phyloP scores from a whole-genome alignment of 2,888 invertebrate species.

The Nephrotoma flavescens region DNA sequence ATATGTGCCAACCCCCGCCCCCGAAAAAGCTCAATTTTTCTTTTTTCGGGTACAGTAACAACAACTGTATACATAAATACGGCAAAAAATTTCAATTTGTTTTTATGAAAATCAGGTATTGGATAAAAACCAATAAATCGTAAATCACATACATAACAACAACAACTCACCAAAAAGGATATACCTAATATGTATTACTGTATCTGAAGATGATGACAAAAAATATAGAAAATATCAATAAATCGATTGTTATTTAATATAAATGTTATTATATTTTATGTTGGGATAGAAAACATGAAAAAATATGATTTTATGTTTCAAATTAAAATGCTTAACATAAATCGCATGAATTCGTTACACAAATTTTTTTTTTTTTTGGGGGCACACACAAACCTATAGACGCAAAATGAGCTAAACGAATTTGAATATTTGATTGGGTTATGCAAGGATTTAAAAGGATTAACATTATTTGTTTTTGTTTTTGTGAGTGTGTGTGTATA shows the following conservation, averaged over 20 bases:
- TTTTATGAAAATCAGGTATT: neutral
- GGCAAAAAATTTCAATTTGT: neutral
- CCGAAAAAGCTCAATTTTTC: neutral
- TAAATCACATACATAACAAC: neutral
- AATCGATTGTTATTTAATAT: neutral
- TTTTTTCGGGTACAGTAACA: neutral
- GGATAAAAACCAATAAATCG: neutral
- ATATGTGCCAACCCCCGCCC: neutral
- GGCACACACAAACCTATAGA: neutral
- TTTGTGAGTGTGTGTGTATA: neutral
- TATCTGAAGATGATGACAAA: neutral
- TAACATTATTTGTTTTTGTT: neutral
- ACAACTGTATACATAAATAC: neutral
- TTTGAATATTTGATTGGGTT: neutral
- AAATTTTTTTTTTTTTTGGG: too few relatives aligned
- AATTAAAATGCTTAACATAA: neutral
- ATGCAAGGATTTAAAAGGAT: neutral
- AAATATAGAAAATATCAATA: neutral
- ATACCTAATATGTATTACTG: neutral
- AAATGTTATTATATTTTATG: neutral
- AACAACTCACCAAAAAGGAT: neutral
- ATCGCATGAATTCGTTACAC: neutral
- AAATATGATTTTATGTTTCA: neutral
- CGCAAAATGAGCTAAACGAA: neutral
- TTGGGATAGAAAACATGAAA: neutral